phyloP scores from a whole-genome alignment of 2,797 vertebrate genomes.

The Channallabes apus region DNA sequence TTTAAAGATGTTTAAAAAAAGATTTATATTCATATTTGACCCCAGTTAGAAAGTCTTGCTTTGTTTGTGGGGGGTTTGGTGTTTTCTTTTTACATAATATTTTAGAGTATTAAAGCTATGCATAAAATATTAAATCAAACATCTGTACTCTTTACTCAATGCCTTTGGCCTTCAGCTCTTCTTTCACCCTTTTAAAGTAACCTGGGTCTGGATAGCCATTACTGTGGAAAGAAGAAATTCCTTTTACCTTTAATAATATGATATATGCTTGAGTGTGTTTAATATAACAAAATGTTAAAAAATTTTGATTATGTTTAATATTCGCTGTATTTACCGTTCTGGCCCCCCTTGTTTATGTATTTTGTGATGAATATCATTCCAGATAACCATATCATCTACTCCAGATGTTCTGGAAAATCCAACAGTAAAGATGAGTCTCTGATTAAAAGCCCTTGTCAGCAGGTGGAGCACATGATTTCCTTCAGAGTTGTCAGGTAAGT shows the following conservation, averaged over 20 bases:
- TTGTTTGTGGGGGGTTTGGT: no score
- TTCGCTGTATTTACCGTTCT: no score
- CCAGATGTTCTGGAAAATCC: slow-evolving; percentile 82
- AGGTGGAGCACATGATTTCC: slow-evolving; percentile 77
- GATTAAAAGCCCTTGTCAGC: slow-evolving; percentile 79
- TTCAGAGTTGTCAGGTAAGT: slow-evolving; percentile 81
- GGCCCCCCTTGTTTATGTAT: slow-evolving; percentile 74
- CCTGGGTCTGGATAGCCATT: slow-evolving; percentile 71
- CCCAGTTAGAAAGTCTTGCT: no score
- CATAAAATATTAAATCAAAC: background rate
- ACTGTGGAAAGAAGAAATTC: slow-evolving; percentile 54
- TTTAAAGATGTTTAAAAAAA: background rate
- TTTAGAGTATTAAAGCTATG: background rate
- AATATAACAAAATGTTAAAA: no score
- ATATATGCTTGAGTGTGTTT: no score
- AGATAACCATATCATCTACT: slow-evolving; percentile 74
- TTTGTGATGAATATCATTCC: slow-evolving; percentile 94
- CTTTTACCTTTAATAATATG: background rate
- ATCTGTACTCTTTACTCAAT: slow-evolving; percentile 62
- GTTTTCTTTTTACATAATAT: background rate
- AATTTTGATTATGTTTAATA: no score
- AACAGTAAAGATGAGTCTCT: slow-evolving; percentile 87
- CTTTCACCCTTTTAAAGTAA: slow-evolving; percentile 72
- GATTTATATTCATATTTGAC: no score
- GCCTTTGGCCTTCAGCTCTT: slow-evolving; percentile 77